phyloP scores from a whole-genome alignment of 1,140 invertebrate species.

The Trichogramma pretiosum region DNA sequence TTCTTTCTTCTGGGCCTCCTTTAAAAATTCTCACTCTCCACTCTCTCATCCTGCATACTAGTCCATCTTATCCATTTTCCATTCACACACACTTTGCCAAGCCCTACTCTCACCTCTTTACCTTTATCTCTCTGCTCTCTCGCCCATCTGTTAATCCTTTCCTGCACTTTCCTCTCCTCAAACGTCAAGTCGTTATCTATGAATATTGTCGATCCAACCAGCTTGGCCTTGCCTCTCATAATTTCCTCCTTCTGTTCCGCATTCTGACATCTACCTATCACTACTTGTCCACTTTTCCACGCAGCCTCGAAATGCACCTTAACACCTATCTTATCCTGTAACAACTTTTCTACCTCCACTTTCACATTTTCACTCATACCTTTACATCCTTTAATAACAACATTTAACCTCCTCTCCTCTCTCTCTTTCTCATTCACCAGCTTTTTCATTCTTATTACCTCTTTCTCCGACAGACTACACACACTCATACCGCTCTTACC shows the following conservation, averaged over 20 bases:
- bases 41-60: too few relatives aligned
- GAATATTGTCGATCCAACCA: not conserved
- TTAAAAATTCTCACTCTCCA: too few relatives aligned
- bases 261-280: too few relatives aligned
- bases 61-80: not conserved
- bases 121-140: not conserved
- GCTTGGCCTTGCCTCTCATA: not conserved
- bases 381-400: too few relatives aligned
- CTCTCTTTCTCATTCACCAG: not conserved
- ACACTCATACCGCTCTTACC: too few relatives aligned
- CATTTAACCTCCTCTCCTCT: not conserved
- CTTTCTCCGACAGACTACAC: not conserved
- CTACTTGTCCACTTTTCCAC: too few relatives aligned
- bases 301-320: too few relatives aligned
- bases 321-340: too few relatives aligned
- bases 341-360: too few relatives aligned
- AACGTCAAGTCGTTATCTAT: constrained; percentile 4
- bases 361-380: too few relatives aligned
- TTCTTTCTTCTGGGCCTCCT: not conserved
- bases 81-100: not conserved
- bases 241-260: not conserved
- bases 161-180: constrained; percentile 10
- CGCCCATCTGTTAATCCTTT: constrained; percentile 6
- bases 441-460: not conserved
- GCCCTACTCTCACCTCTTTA: not conserved